Evolutionary conservation across 2,113 vertebrate species (phyloP), one percentile per base, ranked within the genome.

Genomic region (Psilopsiagon aurifrons): DNA sequence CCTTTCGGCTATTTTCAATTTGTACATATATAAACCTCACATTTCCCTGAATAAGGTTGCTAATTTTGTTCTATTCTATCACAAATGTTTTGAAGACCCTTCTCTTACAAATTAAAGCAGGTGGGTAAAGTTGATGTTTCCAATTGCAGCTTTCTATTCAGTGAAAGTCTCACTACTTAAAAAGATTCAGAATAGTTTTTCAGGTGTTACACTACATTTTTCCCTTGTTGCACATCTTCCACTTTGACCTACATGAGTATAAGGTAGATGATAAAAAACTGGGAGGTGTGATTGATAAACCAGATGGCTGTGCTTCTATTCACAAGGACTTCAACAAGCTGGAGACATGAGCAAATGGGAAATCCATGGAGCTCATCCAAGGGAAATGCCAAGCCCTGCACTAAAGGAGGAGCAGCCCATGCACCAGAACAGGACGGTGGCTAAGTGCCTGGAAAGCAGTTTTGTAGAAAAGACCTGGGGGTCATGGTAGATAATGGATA

Each of bases 401-500:
- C 13, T 17, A 16, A n/a, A 11, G 22, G 3, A 54, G 18, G 14
- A 41, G 41, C 2, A 63, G 3, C 2, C 3, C 8, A 10, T 33
- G 25, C 44, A 60, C 10, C 12, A 66, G 17, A 37, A 13, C 7
- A n/a, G 13, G 3, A 13, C 81, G 35, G 17, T n/a, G 18, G 10
- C 19, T 19, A 68, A 60, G 19, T 46, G 10, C 23, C 33, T 86
- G 39, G 13, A 67, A 93, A 68, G 10, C 1, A 39, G 5, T 35
- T 91, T 43, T 62, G 6, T 31, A 49, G 44, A 35, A 59, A 86
- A 81, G 4, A 70, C 29, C 0, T 17, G 13, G 9, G 7, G 3
- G 0, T 86, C 23, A 27, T 2, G 0, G 6, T 52, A 13, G 20
- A 8, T 44, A 60, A 8, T 10, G 24, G 12, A 29, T 63, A 54